Conservation (phyloP, 2,797 vertebrate genomes). For the Hapalemur alaotrensis region DNA sequence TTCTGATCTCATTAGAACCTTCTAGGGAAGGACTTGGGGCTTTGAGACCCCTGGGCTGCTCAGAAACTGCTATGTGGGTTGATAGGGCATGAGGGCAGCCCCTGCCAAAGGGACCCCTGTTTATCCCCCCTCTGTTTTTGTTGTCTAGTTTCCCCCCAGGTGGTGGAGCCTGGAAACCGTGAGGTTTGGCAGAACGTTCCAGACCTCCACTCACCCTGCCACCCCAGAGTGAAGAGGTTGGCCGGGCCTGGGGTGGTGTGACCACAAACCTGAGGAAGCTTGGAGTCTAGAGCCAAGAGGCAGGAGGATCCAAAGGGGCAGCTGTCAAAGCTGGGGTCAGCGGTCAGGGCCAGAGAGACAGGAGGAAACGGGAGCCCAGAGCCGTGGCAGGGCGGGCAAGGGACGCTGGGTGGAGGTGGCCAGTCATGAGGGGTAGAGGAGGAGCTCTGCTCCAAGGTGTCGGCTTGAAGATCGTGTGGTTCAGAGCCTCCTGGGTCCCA, state of each 20-base stretch:
- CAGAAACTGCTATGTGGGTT: not conserved
- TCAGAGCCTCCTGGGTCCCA: not conserved
- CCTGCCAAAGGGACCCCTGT: not conserved
- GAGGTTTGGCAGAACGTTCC: not conserved
- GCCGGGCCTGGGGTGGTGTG: not conserved
- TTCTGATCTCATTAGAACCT: not conserved
- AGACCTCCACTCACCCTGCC: not conserved
- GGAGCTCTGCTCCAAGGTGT: not conserved
- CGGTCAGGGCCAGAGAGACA: not conserved
- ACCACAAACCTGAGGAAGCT: not conserved
- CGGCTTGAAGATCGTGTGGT: not conserved
- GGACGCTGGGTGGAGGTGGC: not conserved
- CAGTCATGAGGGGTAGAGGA: too few species aligned
- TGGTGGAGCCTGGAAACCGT: not conserved
- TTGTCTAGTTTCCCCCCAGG: not conserved
- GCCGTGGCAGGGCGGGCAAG: rapidly evolving
- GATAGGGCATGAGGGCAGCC: not conserved
- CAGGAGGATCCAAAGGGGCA: not conserved
- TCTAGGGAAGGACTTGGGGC: not conserved
- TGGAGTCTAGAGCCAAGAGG: not conserved
- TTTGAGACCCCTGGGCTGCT: not conserved
- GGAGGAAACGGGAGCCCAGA: not conserved
- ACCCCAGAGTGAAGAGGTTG: not conserved
- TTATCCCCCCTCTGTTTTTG: not conserved
- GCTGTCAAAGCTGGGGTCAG: not conserved